Conservation (phyloP, 2,113 vertebrate species). For the Rhizomys pruinosus region DNA sequence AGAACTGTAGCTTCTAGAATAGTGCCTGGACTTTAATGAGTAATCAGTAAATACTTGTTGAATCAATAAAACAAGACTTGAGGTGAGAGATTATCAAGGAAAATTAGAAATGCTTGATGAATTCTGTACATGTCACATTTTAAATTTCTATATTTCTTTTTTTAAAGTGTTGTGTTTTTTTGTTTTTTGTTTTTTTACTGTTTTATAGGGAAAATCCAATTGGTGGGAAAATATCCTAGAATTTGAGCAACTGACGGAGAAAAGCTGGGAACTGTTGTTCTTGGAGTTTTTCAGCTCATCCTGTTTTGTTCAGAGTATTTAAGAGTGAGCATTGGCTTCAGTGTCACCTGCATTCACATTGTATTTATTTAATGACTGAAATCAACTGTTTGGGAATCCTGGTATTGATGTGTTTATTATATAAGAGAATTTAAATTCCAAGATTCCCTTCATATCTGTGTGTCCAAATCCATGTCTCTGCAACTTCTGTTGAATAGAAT, state of each 20-base stretch:
- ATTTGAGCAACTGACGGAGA: conserved; percentile 76
- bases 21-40: background rate
- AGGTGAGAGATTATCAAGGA: background rate
- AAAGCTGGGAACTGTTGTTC: conserved; percentile 83
- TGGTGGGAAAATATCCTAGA: conserved; percentile 91
- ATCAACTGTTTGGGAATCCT: conserved; percentile 77
- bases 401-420: conserved; percentile 74
- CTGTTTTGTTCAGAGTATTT: conserved; percentile 84
- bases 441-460: conserved; percentile 76
- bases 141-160: conserved; percentile 25
- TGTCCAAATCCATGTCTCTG: conserved; percentile 79
- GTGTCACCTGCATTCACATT: conserved; percentile 81
- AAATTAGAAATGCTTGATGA: conserved; percentile 14
- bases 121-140: conserved; percentile 26
- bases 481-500: conserved; percentile 74
- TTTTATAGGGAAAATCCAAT: conserved; percentile 96
- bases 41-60: conserved; percentile 23
- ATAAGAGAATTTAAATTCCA: conserved; percentile 80
- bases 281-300: conserved; percentile 70
- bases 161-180: conserved; percentile 59
- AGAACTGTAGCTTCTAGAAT: conserved; percentile 1
- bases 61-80: conserved; percentile 46
- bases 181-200: conserved; percentile 63
- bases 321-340: conserved; percentile 80
- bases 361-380: conserved; percentile 88